A percentile compares a stretch with the other conserved stretches of the same genome.
Conservation (phyloP, 2,113 vertebrate genomes). For the Eclectus roratus region DNA sequence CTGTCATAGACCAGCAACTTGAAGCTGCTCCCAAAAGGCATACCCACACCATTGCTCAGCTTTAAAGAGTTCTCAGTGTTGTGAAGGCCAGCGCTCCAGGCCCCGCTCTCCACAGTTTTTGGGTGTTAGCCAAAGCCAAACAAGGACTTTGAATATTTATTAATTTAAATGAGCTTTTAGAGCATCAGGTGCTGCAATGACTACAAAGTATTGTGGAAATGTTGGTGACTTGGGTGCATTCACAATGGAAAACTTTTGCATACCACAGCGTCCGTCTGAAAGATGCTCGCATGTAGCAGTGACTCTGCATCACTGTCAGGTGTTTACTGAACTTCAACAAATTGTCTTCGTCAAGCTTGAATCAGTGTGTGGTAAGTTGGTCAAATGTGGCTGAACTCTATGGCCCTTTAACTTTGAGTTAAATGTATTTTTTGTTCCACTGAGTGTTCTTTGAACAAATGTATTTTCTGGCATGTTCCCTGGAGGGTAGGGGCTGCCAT, state of each 20-base stretch:
- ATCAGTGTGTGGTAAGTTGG: background rate
- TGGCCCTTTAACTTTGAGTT: background rate
- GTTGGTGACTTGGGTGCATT: background rate
- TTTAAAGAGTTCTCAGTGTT: background rate
- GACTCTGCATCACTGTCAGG: background rate
- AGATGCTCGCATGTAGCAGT: background rate
- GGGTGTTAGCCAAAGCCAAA: background rate
- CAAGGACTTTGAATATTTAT: rapidly evolving
- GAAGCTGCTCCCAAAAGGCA: background rate
- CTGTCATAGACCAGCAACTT: background rate
- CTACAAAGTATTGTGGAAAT: background rate
- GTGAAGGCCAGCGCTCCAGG: background rate
- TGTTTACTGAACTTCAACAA: background rate
- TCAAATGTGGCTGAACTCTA: background rate
- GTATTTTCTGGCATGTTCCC: rapidly evolving
- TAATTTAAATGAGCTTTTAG: background rate
- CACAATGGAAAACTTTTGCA: background rate
- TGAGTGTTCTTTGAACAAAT: background rate
- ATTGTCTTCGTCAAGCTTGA: background rate
- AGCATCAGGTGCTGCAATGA: background rate
- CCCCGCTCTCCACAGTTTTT: background rate
- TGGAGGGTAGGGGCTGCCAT: background rate
- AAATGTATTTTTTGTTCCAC: background rate
- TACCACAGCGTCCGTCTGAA: background rate
- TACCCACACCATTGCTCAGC: background rate